A percentile compares a stretch with the other conserved stretches of the same genome.
Conservation (phyloP, 2,797 vertebrate genomes). For the Aeoliscus strigatus region DNA sequence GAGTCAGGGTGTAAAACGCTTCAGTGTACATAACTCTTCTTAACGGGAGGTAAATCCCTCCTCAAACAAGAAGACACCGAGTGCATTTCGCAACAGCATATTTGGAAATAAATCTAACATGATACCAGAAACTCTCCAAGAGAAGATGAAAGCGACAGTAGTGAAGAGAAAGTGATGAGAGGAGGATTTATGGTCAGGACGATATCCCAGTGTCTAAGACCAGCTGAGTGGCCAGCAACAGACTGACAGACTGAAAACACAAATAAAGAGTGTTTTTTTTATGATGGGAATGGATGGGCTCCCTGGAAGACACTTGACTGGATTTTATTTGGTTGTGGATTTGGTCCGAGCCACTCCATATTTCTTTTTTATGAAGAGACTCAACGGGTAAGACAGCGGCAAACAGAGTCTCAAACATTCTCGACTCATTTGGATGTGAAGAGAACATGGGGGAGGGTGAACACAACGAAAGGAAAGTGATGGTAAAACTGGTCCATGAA, state of each 20-base stretch:
- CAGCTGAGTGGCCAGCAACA: constrained; percentile 59
- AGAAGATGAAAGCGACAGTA: constrained; percentile 44
- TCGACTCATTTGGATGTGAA: constrained; percentile 26
- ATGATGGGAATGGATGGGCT: constrained; percentile 67
- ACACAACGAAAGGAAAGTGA: too few species aligned
- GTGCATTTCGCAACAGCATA: constrained; percentile 74
- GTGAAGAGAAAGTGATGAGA: constrained; percentile 39
- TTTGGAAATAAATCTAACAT: constrained; percentile 80
- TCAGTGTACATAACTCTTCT: constrained; percentile 78
- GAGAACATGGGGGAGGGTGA: too few species aligned
- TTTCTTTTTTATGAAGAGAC: constrained; percentile 73
- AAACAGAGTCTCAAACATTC: constrained; percentile 46
- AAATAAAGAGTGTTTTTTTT: constrained; percentile 71
- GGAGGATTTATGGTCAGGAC: constrained; percentile 63
- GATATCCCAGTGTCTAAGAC: constrained; percentile 60
- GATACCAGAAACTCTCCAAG: constrained; percentile 71
- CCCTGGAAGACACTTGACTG: constrained; percentile 65
- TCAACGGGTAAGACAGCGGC: constrained; percentile 57
- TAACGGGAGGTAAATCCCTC: constrained; percentile 74
- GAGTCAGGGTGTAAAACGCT: constrained; percentile 67
- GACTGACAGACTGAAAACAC: constrained; percentile 62
- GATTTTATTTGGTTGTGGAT: constrained; percentile 63
- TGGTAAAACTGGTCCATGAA: too few species aligned
- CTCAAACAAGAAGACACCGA: constrained; percentile 71
- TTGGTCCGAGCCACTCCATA: constrained; percentile 68